A percentile compares a stretch with the other conserved stretches of the same genome.
Conservation (phyloP, 2,888 invertebrate genomes). For the Micropterix aruncella region DNA sequence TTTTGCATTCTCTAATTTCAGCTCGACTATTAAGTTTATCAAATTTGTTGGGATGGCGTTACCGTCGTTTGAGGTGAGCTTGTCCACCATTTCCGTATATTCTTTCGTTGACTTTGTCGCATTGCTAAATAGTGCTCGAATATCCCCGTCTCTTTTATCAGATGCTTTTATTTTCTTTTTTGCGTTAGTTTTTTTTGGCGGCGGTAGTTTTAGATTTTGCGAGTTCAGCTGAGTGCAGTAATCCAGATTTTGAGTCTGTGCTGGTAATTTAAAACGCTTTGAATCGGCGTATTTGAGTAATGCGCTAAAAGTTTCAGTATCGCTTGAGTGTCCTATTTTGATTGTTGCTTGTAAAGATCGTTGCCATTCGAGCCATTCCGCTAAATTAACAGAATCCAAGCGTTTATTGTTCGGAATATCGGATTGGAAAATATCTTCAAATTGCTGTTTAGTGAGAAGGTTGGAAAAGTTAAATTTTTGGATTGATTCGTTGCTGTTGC, state of each 20-base stretch:
- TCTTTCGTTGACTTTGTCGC: conserved; percentile 31
- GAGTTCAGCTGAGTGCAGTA: conserved; percentile 2
- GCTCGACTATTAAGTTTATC: conserved; percentile 30
- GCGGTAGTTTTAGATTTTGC: conserved; percentile 4
- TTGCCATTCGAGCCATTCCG: conserved; percentile 33
- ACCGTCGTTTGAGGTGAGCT: conserved; percentile 24
- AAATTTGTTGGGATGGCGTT: conserved; percentile 22
- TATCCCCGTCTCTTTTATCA: conserved; percentile 35
- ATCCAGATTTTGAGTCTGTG: conserved; percentile 27
- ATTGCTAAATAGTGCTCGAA: conserved; percentile 38
- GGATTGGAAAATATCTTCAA: conserved; percentile 20
- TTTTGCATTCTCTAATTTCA: conserved; percentile 26
- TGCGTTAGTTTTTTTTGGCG: conserved; percentile 8
- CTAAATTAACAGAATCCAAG: conserved; percentile 17
- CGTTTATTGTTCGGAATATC: conserved; percentile 16
- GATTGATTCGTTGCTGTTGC: conserved; percentile 13
- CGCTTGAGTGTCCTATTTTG: conserved; percentile 29
- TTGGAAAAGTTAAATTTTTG: conserved; percentile 6
- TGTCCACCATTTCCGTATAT: conserved; percentile 29
- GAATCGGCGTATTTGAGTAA: conserved; percentile 34
- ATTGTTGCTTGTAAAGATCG: conserved; percentile 29
- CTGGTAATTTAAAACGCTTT: conserved; percentile 30
- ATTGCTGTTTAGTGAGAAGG: conserved; percentile 21
- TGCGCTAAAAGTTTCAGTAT: conserved; percentile 27
- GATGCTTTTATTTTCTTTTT: conserved; percentile 14